These are phyloP conservation scores for Rattus norvegicus DNA, from an alignment of 2,113 vertebrate species.

Conservation along the genomic window GRCr8 NC_086025.1:63666501-63667000, in stretches of 20 bases:
- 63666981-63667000: constrained; percentile 4
- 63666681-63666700: neutral
- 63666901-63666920: neutral
- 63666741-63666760: neutral
- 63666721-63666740: neutral
- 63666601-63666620: neutral
- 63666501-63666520: neutral
- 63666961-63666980: neutral
- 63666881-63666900: constrained; percentile 21
- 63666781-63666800: neutral
- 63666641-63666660: neutral
- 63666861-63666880: neutral
- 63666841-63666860: neutral
- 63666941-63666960: neutral
- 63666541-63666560: constrained; percentile 31
- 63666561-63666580: neutral
- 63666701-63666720: neutral
- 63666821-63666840: neutral
- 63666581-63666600: neutral
- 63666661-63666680: no score
- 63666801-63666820: neutral
- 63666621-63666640: neutral
- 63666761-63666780: neutral
- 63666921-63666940: neutral
- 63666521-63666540: constrained; percentile 23